Percentiles rank a stretch among this genome's conserved stretches.
phyloP scores from a whole-genome alignment of 2,113 vertebrate species.

The Actinemys pallida region DNA sequence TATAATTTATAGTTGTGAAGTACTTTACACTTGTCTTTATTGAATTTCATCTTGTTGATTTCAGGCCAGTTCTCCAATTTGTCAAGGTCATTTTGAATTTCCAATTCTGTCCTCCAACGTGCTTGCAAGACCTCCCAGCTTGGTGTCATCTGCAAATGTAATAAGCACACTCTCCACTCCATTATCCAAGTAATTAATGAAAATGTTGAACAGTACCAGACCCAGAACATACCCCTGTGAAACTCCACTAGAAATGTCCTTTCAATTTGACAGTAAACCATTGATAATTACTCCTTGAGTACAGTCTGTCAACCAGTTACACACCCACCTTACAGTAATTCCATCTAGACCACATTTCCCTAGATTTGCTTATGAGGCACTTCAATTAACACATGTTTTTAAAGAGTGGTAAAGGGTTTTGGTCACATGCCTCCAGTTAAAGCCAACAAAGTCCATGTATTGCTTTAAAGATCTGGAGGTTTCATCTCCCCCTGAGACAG shows the following conservation, averaged over 20 bases:
- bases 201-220: neutral
- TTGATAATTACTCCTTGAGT: neutral
- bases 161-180: neutral
- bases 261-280: neutral
- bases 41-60: neutral
- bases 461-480: neutral
- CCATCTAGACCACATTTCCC: neutral
- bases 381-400: neutral
- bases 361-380: neutral
- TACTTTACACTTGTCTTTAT: neutral
- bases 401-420: neutral
- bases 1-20: neutral
- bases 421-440: neutral
- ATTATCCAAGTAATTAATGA: neutral
- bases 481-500: neutral
- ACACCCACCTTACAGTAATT: neutral
- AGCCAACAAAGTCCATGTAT: neutral
- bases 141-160: neutral
- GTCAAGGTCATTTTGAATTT: neutral
- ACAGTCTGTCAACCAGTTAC: neutral
- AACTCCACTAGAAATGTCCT: neutral
- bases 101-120: neutral
- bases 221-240: neutral
- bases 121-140: neutral
- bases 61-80: neutral